Evolutionary conservation across 2,888 invertebrate species (phyloP), one percentile per base, ranked within the genome.

Genomic region (Ptycholaimellus sp.): DNA sequence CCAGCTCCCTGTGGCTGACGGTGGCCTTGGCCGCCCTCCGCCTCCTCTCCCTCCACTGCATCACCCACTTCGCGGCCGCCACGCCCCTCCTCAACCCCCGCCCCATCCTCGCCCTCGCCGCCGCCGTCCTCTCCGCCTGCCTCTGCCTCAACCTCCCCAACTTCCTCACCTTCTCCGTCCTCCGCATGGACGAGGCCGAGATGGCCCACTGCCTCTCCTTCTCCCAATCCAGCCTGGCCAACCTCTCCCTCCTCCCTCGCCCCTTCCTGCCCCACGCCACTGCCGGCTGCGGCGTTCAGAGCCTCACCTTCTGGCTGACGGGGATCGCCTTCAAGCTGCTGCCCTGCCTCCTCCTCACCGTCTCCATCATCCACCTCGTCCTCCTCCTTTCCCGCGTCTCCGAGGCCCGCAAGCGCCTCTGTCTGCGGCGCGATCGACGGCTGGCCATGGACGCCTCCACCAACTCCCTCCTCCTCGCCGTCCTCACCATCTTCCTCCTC

Each of bases 1-100:
- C 63, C 2, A 54, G 60, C 14, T 59, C 60, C 19, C 60, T 63
- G 20, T 65, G 64, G 62, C 46, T 65, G 23, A 64, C 64, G 19
- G 64, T 64, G 16, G 50, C 49, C 5, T 40, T 60, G 20, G 59
- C 60, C 22, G 52, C 55, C 30, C 58, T 60, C 41, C 50, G 60
- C 6, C 59, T 55, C 44, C 42, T 59, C n/a, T 58, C 52, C 45
- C 55, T 60, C 28, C 17, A 22, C 4, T 11, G 33, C 14, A 22
- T 22, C 21, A 33, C 33, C 9, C 17, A 11, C 18, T 59, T 60
- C 11, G 50, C 49, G 5, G 18, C 11, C 7, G 28, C n/a, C 28
- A 28, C n/a, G 13, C 23, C 23, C 7, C 23, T 6, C 11, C 23
- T 7, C 23, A 13, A 3, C n/a, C n/a, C 28, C n/a, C 7, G 4